phyloP scores from a whole-genome alignment of 2,888 invertebrate genomes.

The Yponomeuta cagnagella region DNA sequence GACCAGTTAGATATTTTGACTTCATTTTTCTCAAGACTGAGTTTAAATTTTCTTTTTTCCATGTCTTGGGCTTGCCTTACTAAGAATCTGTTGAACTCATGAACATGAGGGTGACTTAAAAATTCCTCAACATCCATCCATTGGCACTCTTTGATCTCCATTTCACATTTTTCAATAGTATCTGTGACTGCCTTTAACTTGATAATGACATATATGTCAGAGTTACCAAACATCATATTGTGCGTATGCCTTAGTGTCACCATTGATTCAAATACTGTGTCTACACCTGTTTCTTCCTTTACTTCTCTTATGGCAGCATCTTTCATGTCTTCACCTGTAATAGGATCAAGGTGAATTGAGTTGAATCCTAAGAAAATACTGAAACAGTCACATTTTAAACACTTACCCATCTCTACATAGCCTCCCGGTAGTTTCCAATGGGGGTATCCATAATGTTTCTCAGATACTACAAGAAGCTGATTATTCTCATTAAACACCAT shows the following conservation, averaged over 20 bases:
- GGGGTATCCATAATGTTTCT: constrained; percentile 76
- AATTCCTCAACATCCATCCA: constrained; percentile 91
- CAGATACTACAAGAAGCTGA: constrained; percentile 87
- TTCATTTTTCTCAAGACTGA: constrained; percentile 71
- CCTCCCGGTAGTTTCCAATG: constrained; percentile 96
- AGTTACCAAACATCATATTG: constrained; percentile 84
- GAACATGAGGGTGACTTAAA: constrained; percentile 81
- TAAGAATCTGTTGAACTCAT: constrained; percentile 81
- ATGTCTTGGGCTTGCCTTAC: constrained; percentile 81
- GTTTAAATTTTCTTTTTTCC: constrained; percentile 74
- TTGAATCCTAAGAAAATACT: too few species aligned
- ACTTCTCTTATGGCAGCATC: constrained; percentile 91
- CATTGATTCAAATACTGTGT: constrained; percentile 83
- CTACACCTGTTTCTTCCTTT: constrained; percentile 91
- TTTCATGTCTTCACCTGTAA: constrained; percentile 86
- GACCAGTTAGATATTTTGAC: constrained; percentile 40
- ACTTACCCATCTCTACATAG: constrained; percentile 87
- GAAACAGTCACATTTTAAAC: too few species aligned
- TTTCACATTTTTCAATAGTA: constrained; percentile 80
- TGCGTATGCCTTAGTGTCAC: constrained; percentile 87
- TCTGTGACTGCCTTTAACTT: constrained; percentile 79
- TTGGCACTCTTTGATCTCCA: constrained; percentile 84
- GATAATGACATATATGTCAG: constrained; percentile 90
- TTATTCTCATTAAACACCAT: constrained; percentile 86
- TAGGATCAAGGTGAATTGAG: neutral